Percentiles rank a stretch among this genome's conserved stretches.
phyloP scores from a whole-genome alignment of 2,113 vertebrate species.

The Isichthys henryi region DNA sequence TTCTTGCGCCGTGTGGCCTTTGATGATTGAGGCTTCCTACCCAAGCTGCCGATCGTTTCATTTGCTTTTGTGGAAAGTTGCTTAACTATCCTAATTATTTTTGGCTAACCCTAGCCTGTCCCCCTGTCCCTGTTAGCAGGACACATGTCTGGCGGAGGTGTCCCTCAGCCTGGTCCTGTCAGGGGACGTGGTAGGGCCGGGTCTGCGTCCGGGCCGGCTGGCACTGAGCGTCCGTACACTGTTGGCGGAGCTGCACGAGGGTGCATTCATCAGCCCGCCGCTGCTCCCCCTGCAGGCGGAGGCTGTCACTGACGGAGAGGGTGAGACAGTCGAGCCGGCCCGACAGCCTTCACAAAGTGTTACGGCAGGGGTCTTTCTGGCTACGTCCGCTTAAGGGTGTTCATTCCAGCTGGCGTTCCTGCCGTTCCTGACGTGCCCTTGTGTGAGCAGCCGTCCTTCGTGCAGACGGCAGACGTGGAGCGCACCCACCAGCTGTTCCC shows the following conservation, averaged over 20 bases:
- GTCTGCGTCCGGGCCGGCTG: slow-evolving; percentile 61
- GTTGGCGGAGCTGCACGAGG: slow-evolving; percentile 83
- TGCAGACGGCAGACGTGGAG: slow-evolving; percentile 61
- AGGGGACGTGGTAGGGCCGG: slow-evolving; percentile 68
- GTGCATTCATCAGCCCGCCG: slow-evolving; percentile 78
- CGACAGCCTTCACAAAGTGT: not conserved
- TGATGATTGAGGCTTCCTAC: not conserved
- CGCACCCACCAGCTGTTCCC: slow-evolving; percentile 68
- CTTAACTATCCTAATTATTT: not conserved
- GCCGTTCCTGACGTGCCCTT: not conserved
- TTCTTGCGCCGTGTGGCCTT: not conserved
- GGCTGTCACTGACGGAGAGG: not conserved
- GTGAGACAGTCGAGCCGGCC: not conserved
- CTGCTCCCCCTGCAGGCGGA: slow-evolving; percentile 37
- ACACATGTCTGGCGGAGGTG: slow-evolving; percentile 83
- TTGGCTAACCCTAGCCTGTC: not conserved
- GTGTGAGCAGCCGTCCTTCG: slow-evolving; percentile 38
- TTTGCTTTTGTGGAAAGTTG: not conserved
- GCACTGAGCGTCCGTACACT: slow-evolving; percentile 64
- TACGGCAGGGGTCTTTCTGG: not conserved
- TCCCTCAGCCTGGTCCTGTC: slow-evolving; percentile 75
- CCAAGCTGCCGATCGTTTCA: not conserved
- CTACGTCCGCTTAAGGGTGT: not conserved
- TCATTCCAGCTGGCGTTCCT: not conserved
- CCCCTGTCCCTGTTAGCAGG: slow-evolving; percentile 48